phyloP scores from a whole-genome alignment of 1,140 invertebrate species.

The Dinoponera quadriceps region DNA sequence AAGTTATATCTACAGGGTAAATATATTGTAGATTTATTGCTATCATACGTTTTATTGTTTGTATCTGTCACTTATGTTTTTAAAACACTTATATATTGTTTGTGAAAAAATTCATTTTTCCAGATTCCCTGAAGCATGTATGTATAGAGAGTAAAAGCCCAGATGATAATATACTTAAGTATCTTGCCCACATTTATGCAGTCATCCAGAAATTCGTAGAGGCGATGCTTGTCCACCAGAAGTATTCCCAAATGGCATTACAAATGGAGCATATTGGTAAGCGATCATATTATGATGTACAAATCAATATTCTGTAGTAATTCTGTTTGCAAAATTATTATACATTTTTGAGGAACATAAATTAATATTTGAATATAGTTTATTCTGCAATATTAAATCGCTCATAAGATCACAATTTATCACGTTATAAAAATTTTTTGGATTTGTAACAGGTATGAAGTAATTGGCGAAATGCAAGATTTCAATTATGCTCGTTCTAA shows the following conservation, averaged over 20 bases:
- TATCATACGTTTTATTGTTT: background rate
- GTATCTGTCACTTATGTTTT: slow-evolving; percentile 11
- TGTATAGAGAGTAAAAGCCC: slow-evolving; percentile 92
- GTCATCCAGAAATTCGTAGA: slow-evolving; percentile 90
- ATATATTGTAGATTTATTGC: slow-evolving; percentile 39
- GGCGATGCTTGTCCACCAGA: slow-evolving; percentile 91
- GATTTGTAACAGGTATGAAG: slow-evolving; percentile 80
- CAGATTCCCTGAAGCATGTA: slow-evolving; percentile 87
- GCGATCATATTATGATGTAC: background rate
- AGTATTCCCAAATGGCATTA: slow-evolving; percentile 91
- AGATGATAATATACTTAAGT: slow-evolving; percentile 94
- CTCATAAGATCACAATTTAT: slow-evolving; percentile 1
- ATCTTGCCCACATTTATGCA: slow-evolving; percentile 93
- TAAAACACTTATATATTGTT: background rate
- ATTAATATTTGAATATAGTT: background rate
- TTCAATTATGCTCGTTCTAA: slow-evolving; percentile 98
- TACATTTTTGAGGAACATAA: background rate
- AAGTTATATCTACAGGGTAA: too few species aligned
- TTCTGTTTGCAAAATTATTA: background rate
- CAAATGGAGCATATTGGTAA: slow-evolving; percentile 96
- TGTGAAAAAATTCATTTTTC: slow-evolving; percentile 43
- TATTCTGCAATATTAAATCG: slow-evolving; percentile 38
- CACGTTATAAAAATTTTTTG: background rate
- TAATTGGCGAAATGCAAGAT: slow-evolving; percentile 97
- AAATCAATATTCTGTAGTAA: background rate